Conservation (phyloP, 2,113 vertebrate genomes). For the Micromys minutus region DNA sequence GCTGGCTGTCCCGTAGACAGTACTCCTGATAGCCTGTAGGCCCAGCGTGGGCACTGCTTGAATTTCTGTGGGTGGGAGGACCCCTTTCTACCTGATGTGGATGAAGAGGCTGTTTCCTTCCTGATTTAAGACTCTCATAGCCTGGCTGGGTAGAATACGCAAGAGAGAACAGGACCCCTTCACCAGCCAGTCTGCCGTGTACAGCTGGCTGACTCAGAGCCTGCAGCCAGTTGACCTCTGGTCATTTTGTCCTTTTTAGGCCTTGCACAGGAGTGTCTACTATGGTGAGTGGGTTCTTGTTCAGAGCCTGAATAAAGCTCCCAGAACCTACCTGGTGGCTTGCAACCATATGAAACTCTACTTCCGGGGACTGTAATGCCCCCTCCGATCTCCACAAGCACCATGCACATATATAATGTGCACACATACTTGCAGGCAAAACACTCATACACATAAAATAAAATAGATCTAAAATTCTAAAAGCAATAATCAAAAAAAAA, state of each 20-base stretch:
- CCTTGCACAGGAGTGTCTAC: accelerated
- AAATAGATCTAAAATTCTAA: background rate
- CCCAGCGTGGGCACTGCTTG: too few species aligned
- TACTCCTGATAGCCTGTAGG: background rate
- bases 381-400: background rate
- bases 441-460: background rate
- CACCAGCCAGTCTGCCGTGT: background rate
- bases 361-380: background rate
- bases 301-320: background rate
- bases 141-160: accelerated
- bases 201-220: background rate
- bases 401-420: background rate
- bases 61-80: too few species aligned
- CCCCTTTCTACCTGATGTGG: background rate
- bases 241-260: background rate
- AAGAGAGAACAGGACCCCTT: background rate
- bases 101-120: background rate
- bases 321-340: background rate
- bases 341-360: background rate
- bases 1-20: background rate
- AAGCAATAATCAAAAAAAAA: background rate
- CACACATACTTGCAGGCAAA: background rate
- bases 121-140: background rate
- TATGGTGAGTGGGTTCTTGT: accelerated
- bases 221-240: background rate